A percentile compares a stretch with the other conserved stretches of the same genome.
Conservation (phyloP, 2,797 vertebrate species). For the Picus viridis region DNA sequence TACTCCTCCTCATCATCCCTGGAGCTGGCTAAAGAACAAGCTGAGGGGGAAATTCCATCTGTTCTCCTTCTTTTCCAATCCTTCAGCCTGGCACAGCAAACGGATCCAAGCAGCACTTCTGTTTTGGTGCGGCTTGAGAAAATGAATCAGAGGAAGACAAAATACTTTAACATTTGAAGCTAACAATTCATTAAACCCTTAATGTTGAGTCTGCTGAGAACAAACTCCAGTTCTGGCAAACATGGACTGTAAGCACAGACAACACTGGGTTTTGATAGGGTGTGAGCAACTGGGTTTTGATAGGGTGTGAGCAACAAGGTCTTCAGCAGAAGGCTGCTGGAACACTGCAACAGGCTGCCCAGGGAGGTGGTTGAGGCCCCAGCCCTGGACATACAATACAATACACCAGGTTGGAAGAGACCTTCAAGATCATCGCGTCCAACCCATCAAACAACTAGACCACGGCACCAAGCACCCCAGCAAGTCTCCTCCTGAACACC, state of each 20-base stretch:
- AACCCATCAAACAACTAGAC: too few species aligned
- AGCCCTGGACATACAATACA: too few species aligned
- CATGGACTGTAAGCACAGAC: neutral
- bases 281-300: too few species aligned
- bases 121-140: neutral
- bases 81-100: neutral
- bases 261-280: neutral
- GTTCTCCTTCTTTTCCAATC: neutral
- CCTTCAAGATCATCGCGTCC: too few species aligned
- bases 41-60: neutral
- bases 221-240: neutral
- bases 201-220: neutral
- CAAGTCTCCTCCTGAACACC: too few species aligned
- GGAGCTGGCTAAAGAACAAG: neutral
- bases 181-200: neutral
- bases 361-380: too few species aligned
- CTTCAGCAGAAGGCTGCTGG: too few species aligned
- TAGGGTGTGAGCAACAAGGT: too few species aligned
- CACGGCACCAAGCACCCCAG: too few species aligned
- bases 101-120: neutral
- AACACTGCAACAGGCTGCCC: too few species aligned
- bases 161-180: constrained; percentile 3
- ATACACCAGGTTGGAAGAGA: too few species aligned
- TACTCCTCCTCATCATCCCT: neutral
- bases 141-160: constrained; percentile 18